phyloP scores from a whole-genome alignment of 2,888 invertebrate genomes.

The Criorhina ranunculi region DNA sequence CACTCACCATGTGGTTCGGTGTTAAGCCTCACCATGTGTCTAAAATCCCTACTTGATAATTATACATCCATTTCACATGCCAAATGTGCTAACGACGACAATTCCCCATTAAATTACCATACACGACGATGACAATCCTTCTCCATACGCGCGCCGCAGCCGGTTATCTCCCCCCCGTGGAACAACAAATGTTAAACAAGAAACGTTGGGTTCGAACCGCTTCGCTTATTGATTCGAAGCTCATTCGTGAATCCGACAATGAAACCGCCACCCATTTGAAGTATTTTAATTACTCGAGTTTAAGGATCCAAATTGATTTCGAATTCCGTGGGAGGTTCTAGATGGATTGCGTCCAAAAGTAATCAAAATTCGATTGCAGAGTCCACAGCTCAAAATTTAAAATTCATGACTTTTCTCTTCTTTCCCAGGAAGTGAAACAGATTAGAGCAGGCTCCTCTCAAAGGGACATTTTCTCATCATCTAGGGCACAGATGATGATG shows the following conservation, averaged over 20 bases:
- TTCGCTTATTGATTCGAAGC: slow-evolving; percentile 58
- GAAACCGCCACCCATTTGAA: slow-evolving; percentile 32
- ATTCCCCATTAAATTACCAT: slow-evolving; percentile 57
- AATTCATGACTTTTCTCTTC: slow-evolving; percentile 55
- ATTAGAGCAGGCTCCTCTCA: slow-evolving; percentile 32
- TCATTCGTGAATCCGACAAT: slow-evolving; percentile 46
- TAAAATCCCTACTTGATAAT: slow-evolving; percentile 39
- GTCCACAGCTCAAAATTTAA: slow-evolving; percentile 30
- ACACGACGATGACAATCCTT: slow-evolving; percentile 33
- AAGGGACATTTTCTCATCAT: slow-evolving; percentile 55
- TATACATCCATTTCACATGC: slow-evolving; percentile 47
- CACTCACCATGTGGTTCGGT: slow-evolving; percentile 8
- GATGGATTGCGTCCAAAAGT: background rate
- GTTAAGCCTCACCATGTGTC: slow-evolving; percentile 7
- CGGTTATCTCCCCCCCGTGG: slow-evolving; percentile 19
- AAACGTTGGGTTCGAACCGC: background rate
- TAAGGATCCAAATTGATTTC: slow-evolving; percentile 33
- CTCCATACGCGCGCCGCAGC: background rate
- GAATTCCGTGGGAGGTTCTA: slow-evolving; percentile 40
- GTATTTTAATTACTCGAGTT: slow-evolving; percentile 57
- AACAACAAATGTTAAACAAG: slow-evolving; percentile 24
- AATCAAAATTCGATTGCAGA: slow-evolving; percentile 34
- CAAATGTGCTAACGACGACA: slow-evolving; percentile 36
- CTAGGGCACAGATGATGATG: slow-evolving; percentile 57
- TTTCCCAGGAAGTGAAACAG: slow-evolving; percentile 64